phyloP scores from a whole-genome alignment of 2,113 vertebrate genomes.

The Thamnophis sirtalis region DNA sequence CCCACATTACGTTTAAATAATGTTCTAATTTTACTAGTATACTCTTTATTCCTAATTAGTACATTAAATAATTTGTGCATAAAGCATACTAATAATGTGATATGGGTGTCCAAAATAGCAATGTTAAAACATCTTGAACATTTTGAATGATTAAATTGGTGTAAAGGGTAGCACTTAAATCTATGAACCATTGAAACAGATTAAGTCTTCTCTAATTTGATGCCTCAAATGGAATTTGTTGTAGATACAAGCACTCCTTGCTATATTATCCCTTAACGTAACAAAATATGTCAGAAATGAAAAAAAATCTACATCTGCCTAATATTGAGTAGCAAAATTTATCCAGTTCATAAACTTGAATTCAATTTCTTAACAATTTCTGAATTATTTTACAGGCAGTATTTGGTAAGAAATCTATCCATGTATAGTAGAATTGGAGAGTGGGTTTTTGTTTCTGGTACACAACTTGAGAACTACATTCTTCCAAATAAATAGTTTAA shows the following conservation, averaged over 20 bases:
- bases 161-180: not conserved
- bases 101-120: not conserved
- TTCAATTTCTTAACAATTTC: conserved; percentile 16
- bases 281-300: conserved; percentile 27
- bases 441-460: conserved; percentile 4
- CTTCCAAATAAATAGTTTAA: not conserved
- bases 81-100: conserved; percentile 7
- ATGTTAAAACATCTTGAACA: not conserved
- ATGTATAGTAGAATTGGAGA: conserved; percentile 23
- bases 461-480: conserved; percentile 15
- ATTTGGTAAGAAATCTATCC: conserved; percentile 16
- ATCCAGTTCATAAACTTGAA: conserved; percentile 40
- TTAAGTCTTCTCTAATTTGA: not conserved
- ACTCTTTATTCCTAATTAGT: not conserved
- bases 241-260: conserved; percentile 44
- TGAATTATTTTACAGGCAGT: conserved; percentile 16
- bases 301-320: conserved; percentile 28
- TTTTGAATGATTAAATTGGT: not conserved
- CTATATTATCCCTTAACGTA: conserved; percentile 61
- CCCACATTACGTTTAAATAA: not conserved
- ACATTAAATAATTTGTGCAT: conserved; percentile 15
- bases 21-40: conserved; percentile 15
- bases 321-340: conserved; percentile 36
- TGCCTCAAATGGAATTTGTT: conserved; percentile 25
- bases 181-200: not conserved